Base-by-base conservation (phyloP, 2,113 vertebrate species). In the Myrmophylax atrothorax region DNA sequence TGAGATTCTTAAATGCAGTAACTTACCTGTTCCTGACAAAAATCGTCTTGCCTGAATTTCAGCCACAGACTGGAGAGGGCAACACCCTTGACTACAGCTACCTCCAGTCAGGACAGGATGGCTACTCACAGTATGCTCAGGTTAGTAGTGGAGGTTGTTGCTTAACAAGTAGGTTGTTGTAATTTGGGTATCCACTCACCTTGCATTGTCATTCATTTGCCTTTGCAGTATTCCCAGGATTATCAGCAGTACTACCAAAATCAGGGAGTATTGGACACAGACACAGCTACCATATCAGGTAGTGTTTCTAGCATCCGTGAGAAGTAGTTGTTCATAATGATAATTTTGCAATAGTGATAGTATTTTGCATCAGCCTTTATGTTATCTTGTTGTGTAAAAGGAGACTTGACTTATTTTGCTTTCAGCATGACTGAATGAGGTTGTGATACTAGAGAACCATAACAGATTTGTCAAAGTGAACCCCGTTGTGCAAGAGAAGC, bases 191-290 rank as follows among this genome's bases (percentile, higher is more conserved):
- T 47, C 42, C 20, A 74, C 38, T 83, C n/a, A 93, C 26, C 31
- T 91, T 68, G 7, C 2, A 0, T 77, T 96, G 79, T 93, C 23
- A 3, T 35, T 86, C 18, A 3, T 76, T 97, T 94, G 58, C 63
- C 37, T 96, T 89, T 17, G 17, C 64, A 97, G 95, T 97, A 98
- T 94, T 98, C 98, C 62, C 98, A 99, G 98, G 99, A 99, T 72
- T 99, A 98, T 92, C 99, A 99, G 77, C 99, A 99, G 90, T 97
- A 98, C 33, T 99, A 98, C 94, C 99, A 98, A 95, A 98, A 99
- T 59, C 99, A 98, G 78, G 92, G 98, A 88, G 97, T 95, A 73
- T 84, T 98, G 84, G 99, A 99, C 86, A 97, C 98, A 10, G 99
- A 99, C 25, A 14, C 97, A 70, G 95, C 98, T 74, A 94, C 98